Evolutionary conservation across 2,113 vertebrate genomes (phyloP).

Genomic region (Tricholaema leucomelas): DNA sequence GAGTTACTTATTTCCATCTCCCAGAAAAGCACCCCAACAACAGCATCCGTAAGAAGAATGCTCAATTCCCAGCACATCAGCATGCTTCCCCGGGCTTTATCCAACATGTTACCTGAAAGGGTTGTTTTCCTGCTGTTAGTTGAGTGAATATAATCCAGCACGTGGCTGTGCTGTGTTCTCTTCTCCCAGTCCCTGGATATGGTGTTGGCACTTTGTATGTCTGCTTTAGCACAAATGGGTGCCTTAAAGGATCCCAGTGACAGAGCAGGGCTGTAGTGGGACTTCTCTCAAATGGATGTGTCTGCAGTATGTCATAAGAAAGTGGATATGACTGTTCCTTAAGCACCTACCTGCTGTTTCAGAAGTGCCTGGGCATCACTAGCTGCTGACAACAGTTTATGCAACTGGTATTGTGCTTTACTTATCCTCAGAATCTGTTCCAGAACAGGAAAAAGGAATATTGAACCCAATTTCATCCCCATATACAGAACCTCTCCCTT

Average conservation of each 20-base stretch:
- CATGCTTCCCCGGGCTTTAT: neutral
- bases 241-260: neutral
- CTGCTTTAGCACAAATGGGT: neutral
- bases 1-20: neutral
- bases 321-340: neutral
- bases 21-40: neutral
- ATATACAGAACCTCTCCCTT: neutral
- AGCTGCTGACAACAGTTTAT: neutral
- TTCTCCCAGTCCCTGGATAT: neutral
- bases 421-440: neutral
- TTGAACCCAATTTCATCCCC: neutral
- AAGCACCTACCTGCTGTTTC: neutral
- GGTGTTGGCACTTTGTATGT: rapidly evolving
- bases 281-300: neutral
- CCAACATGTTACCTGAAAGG: neutral
- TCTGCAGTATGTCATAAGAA: neutral
- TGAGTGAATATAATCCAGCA: neutral
- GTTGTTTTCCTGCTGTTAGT: neutral
- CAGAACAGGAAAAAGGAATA: neutral
- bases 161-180: neutral
- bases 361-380: neutral
- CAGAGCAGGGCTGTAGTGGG: neutral
- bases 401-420: rapidly evolving
- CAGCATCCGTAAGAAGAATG: neutral
- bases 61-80: neutral